These are phyloP conservation scores for Syngnathus scovelli DNA, from an alignment of 2,113 vertebrate genomes.

Conservation along the genomic window DNA sequence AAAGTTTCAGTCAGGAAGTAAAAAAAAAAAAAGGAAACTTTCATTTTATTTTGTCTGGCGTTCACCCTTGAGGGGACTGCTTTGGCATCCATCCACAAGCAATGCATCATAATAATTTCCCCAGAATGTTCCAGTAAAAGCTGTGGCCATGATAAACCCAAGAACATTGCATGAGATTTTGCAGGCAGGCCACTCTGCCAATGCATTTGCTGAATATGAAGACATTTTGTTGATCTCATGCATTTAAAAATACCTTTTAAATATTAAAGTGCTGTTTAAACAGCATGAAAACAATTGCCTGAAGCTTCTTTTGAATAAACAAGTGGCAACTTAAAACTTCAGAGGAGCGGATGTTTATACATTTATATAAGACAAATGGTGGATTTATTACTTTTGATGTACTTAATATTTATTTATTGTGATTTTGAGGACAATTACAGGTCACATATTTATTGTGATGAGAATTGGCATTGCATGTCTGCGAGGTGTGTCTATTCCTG, in stretches of 20 bases:
- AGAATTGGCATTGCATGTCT: slow-evolving; percentile 9
- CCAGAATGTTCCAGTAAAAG: slow-evolving; percentile 13
- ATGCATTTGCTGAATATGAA: neutral
- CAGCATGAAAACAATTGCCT: neutral
- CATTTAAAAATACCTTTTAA: neutral
- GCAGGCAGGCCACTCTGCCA: neutral
- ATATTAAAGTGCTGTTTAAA: neutral
- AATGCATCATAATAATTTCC: slow-evolving; percentile 26
- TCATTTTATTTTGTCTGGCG: slow-evolving; percentile 24
- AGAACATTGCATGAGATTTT: neutral
- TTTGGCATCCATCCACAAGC: slow-evolving; percentile 33
- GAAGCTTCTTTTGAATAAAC: neutral
- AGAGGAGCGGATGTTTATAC: neutral
- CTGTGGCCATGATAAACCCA: slow-evolving; percentile 17
- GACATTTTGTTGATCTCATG: neutral
- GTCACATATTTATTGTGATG: neutral
- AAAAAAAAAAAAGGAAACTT: slow-evolving; percentile 12
- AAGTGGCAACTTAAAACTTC: neutral
- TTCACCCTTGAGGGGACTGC: slow-evolving; percentile 26
- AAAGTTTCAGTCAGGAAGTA: slow-evolving; percentile 1
- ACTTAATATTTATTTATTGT: neutral
- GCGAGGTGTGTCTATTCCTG: slow-evolving; percentile 41
- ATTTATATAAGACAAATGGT: neutral
- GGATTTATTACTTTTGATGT: neutral
- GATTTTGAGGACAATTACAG: too few species aligned